Evolutionary conservation across 2,797 vertebrate genomes (phyloP).

Genomic region (Eremophila alpestris): DNA sequence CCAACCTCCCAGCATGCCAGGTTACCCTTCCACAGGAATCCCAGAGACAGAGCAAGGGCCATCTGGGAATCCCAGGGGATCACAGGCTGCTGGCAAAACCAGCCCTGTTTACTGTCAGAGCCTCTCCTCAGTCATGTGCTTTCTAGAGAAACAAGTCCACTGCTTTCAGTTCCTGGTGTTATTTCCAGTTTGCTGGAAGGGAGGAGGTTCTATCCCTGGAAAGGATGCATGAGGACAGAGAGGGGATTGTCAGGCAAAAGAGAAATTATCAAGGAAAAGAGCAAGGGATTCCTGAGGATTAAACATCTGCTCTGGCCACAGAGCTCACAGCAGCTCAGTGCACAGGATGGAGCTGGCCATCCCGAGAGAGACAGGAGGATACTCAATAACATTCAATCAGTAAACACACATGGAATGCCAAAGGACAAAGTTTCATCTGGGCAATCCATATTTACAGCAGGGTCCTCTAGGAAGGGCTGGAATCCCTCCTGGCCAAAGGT

Average conservation of each 20-base stretch:
- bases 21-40: not conserved
- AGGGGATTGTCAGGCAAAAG: not conserved
- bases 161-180: not conserved
- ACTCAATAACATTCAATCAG: not conserved
- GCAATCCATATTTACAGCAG: not conserved
- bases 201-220: not conserved
- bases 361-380: not conserved
- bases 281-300: conserved; percentile 8
- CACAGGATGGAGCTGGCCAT: not conserved
- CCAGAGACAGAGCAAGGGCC: not conserved
- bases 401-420: not conserved
- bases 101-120: not conserved
- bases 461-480: conserved; percentile 14
- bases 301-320: not conserved
- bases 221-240: not conserved
- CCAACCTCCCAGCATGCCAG: accelerated
- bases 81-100: not conserved
- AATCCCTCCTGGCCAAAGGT: not conserved
- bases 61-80: not conserved
- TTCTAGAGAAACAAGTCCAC: conserved; percentile 40
- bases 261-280: conserved; percentile 19
- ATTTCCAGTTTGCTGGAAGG: conserved; percentile 8
- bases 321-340: not conserved
- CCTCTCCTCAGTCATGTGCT: conserved; percentile 55
- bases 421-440: conserved; percentile 12